A percentile compares a stretch with the other conserved stretches of the same genome.
These are phyloP conservation scores for Chymomyza amoena DNA, from an alignment of 2,888 invertebrate species.

Conservation along the genomic window DNA sequence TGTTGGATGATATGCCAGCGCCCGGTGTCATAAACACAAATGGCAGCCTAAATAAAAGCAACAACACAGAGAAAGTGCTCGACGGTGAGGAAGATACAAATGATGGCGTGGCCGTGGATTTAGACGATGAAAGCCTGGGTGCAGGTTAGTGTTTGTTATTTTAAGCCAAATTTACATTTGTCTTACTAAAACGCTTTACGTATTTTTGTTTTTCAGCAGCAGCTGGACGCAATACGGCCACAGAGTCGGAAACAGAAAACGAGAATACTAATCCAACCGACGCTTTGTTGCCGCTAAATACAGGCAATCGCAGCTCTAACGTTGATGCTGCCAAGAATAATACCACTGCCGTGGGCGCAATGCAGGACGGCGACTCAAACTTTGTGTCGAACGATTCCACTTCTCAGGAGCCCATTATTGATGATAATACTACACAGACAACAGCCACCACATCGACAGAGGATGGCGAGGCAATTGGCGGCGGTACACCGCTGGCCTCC, in stretches of 20 bases:
- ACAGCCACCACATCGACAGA: slow-evolving; percentile 79
- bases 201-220: background rate
- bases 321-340: slow-evolving; percentile 42
- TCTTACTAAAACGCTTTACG: background rate
- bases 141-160: slow-evolving; percentile 54
- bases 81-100: slow-evolving; percentile 71
- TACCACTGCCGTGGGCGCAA: slow-evolving; percentile 30
- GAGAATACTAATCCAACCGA: slow-evolving; percentile 69
- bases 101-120: slow-evolving; percentile 64
- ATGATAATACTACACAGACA: slow-evolving; percentile 80
- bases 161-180: background rate
- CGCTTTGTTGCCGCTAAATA: slow-evolving; percentile 43
- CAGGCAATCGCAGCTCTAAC: slow-evolving; percentile 13
- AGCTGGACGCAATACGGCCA: slow-evolving; percentile 67
- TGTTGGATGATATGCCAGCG: slow-evolving; percentile 87
- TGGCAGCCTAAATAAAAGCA: slow-evolving; percentile 59
- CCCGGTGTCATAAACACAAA: slow-evolving; percentile 61
- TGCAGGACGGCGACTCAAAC: slow-evolving; percentile 75
- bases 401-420: slow-evolving; percentile 76
- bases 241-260: slow-evolving; percentile 72
- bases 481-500: slow-evolving; percentile 77
- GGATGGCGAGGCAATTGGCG: slow-evolving; percentile 50
- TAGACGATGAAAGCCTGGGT: slow-evolving; percentile 71
- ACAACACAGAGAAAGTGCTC: slow-evolving; percentile 48
- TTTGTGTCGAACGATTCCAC: slow-evolving; percentile 78